phyloP scores from a whole-genome alignment of 2,113 vertebrate species.

The Cryptomyrus ogoouensis region DNA sequence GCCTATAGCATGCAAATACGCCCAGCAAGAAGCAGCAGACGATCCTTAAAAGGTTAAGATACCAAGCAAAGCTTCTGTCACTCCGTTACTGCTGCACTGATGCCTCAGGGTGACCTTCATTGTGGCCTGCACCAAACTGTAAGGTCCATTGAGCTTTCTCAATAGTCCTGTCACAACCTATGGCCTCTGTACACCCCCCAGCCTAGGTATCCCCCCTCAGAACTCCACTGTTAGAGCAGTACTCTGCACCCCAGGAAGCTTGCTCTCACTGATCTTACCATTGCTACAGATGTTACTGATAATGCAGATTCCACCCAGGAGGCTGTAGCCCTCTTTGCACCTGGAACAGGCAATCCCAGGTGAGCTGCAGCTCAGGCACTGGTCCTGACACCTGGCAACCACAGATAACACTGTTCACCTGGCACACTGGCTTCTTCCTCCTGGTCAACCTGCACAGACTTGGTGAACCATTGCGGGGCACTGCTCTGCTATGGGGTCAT shows the following conservation, averaged over 20 bases:
- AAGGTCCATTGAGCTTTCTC: background rate
- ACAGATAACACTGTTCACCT: background rate
- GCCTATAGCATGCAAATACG: background rate
- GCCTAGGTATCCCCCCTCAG: background rate
- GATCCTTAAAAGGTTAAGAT: background rate
- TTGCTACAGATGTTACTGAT: slow-evolving; percentile 77
- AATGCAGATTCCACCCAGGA: slow-evolving; percentile 69
- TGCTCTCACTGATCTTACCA: slow-evolving; percentile 55
- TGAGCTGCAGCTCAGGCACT: slow-evolving; percentile 72
- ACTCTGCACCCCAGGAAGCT: background rate
- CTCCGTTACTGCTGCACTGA: background rate
- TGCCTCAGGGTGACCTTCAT: background rate
- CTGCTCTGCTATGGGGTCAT: background rate
- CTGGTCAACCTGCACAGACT: background rate
- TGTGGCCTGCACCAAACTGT: background rate
- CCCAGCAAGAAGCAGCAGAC: background rate
- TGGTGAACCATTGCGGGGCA: background rate
- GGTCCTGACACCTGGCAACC: slow-evolving; percentile 73
- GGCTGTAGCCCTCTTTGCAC: slow-evolving; percentile 73
- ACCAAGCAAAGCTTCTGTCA: background rate
- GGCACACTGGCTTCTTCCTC: background rate
- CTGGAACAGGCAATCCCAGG: slow-evolving; percentile 67
- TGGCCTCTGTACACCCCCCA: background rate
- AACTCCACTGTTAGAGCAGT: background rate
- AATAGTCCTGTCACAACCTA: background rate